Evolutionary conservation across 1,140 invertebrate species (phyloP), one percentile per base, ranked within the genome.

Genomic region (Zaprionus ghesquierei): DNA sequence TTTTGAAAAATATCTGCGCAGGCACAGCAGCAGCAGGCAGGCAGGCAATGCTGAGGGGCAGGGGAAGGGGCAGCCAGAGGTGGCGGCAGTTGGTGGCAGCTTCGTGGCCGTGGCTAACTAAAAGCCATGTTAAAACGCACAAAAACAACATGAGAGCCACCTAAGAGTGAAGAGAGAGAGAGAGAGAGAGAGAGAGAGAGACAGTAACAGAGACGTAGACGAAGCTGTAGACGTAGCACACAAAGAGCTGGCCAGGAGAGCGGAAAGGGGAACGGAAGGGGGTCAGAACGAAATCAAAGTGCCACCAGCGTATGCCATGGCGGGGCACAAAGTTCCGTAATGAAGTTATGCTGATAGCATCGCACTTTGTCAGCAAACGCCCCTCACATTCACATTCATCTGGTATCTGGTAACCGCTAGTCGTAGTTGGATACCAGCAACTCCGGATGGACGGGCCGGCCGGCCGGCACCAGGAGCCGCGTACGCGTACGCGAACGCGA

Each of bases 321-420:
- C 23, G 64, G 51, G 29, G 49, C n/a, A 60, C 18, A 79, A 84
- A 87, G 77, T 90, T 87, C 64, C 75, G 69, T 90, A 86, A 91
- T 91, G 73, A 91, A 89, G 89, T 89, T 91, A 90, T 81, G 65
- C 81, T 82, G 86, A 82, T 90, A 82, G 76, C 82, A 90, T 86
- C 79, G 69, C 73, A 86, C 64, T 86, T 78, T 87, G 82, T 86
- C 73, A 72, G 76, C 73, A 59, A 63, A 41, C 62, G 53, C 44
- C 31, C 61, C 62, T 51, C 46, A 56, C 33, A 71, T 71, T 65
- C 33, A 35, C n/a, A n/a, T n/a, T n/a, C n/a, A n/a, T 49, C 44
- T 22, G 27, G 62, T 25, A 49, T 38, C 35, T 41, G 35, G 35
- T n/a, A 41, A 13, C 35, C 35, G 8, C 35, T 15, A 41, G 35